Conservation (phyloP, 2,113 vertebrate genomes). For the Bubo blakistoni region DNA sequence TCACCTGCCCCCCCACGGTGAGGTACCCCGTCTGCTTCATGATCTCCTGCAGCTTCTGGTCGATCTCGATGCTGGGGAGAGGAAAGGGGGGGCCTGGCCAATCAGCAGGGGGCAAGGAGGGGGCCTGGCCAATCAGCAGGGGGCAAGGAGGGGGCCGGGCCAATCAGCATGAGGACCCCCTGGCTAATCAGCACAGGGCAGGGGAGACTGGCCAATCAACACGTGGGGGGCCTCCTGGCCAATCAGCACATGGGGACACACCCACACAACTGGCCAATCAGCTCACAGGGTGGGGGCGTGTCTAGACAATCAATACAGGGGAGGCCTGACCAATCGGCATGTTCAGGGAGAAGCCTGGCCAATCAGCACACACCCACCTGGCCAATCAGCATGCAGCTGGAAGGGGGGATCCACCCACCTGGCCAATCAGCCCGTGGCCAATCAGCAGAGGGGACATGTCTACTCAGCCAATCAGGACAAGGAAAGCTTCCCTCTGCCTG, state of each 20-base stretch:
- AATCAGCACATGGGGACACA: neutral
- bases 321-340: too few species aligned
- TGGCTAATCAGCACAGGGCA: neutral
- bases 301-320: too few species aligned
- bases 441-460: neutral
- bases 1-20: constrained; percentile 91
- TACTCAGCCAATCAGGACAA: neutral
- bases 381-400: neutral
- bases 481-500: neutral
- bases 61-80: constrained; percentile 85
- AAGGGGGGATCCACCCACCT: neutral
- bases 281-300: too few species aligned
- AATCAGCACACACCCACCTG: too few species aligned
- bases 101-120: neutral
- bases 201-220: neutral
- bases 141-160: neutral
- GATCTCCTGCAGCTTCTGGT: constrained; percentile 94
- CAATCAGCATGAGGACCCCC: neutral
- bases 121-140: neutral
- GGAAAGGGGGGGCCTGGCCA: too few species aligned
- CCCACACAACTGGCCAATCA: neutral
- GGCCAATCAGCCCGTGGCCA: neutral
- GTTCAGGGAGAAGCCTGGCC: too few species aligned
- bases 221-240: neutral
- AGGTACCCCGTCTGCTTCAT: constrained; percentile 95